These are phyloP conservation scores for Cactoblastis cactorum DNA, from an alignment of 2,888 invertebrate species.

Conservation along the genomic window DNA sequence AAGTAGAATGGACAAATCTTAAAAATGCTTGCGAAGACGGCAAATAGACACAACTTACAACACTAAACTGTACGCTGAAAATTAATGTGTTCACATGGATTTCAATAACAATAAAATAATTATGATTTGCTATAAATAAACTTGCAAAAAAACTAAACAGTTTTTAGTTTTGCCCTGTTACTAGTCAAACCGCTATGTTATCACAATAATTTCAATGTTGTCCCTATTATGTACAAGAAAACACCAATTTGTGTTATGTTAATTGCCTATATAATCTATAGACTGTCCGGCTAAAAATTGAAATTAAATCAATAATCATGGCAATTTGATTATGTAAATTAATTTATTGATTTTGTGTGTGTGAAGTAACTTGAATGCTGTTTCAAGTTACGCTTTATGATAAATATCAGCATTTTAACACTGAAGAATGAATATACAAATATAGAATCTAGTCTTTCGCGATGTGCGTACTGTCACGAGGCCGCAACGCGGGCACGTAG, in stretches of 20 bases:
- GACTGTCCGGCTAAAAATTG: neutral
- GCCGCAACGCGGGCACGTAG: slow-evolving; percentile 29
- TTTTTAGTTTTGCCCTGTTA: slow-evolving; percentile 29
- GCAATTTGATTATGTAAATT: neutral
- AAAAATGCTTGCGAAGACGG: too few species aligned
- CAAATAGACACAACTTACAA: too few species aligned
- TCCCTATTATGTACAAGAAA: slow-evolving; percentile 4
- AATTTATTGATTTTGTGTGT: neutral
- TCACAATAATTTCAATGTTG: slow-evolving; percentile 20
- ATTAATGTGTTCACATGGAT: too few species aligned
- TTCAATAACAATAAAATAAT: too few species aligned
- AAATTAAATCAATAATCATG: neutral
- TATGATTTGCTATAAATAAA: too few species aligned
- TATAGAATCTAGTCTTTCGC: slow-evolving; percentile 28
- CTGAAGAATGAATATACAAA: slow-evolving; percentile 6
- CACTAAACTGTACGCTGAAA: too few species aligned
- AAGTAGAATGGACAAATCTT: too few species aligned
- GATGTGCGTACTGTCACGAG: slow-evolving; percentile 24
- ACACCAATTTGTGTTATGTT: slow-evolving; percentile 4
- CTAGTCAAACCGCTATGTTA: slow-evolving; percentile 49
- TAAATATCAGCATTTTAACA: slow-evolving; percentile 1
- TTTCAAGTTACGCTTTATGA: neutral
- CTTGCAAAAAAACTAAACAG: slow-evolving; percentile 29
- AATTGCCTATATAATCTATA: neutral
- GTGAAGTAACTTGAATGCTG: neutral